phyloP scores from a whole-genome alignment of 2,113 vertebrate species.

The Epinephelus lanceolatus region DNA sequence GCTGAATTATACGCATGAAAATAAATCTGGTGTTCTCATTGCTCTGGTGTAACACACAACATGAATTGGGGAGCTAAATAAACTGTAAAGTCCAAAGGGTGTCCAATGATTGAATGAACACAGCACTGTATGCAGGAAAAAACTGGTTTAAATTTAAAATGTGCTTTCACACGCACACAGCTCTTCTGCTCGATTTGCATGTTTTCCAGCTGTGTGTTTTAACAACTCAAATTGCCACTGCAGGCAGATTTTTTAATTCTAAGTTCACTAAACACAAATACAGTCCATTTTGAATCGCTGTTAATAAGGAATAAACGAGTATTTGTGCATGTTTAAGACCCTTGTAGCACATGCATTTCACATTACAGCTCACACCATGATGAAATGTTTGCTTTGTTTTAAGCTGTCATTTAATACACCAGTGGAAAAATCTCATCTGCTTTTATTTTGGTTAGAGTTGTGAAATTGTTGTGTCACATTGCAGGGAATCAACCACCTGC shows the following conservation, averaged over 20 bases:
- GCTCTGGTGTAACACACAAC: background rate
- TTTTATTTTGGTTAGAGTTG: background rate
- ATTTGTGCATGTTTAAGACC: constrained; percentile 18
- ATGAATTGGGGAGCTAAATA: background rate
- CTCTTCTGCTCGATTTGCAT: background rate
- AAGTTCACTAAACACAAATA: background rate
- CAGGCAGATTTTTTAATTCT: background rate
- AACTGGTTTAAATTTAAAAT: background rate
- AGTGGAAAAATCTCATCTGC: background rate
- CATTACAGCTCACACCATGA: background rate
- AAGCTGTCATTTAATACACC: background rate
- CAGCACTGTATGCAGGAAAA: background rate
- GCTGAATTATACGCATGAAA: background rate
- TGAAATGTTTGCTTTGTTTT: no score
- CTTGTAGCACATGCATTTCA: background rate
- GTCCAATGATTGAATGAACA: constrained; percentile 20
- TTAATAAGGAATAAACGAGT: background rate
- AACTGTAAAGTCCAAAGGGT: constrained; percentile 19
- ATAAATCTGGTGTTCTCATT: background rate
- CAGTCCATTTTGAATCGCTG: background rate
- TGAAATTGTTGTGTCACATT: background rate
- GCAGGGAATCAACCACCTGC: background rate
- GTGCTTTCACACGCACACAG: background rate
- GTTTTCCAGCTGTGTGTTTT: background rate
- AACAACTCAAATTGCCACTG: background rate